A percentile compares a stretch with the other conserved stretches of the same genome.
Conservation (phyloP, 2,113 vertebrate genomes). For the Podiceps cristatus region DNA sequence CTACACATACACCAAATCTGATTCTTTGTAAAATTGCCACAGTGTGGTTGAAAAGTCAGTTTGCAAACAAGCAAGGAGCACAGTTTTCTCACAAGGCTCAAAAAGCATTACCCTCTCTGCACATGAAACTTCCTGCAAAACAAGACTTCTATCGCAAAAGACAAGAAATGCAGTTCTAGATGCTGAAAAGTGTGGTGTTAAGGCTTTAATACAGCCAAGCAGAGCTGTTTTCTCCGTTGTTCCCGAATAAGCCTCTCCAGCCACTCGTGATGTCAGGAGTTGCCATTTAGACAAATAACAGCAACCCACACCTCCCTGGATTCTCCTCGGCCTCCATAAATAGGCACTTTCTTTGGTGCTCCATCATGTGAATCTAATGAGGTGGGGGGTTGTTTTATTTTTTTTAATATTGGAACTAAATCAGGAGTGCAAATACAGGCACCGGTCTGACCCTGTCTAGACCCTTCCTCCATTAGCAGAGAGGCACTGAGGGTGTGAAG, state of each 20-base stretch:
- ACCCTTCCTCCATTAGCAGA: not conserved
- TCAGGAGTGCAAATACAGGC: not conserved
- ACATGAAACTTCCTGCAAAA: not conserved
- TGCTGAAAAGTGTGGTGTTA: not conserved
- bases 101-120: not conserved
- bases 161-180: not conserved
- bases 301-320: slow-evolving; percentile 11
- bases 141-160: not conserved
- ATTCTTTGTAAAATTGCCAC: not conserved
- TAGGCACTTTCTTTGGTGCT: slow-evolving; percentile 32
- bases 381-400: fast-evolving
- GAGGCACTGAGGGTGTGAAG: fast-evolving
- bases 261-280: slow-evolving; percentile 33
- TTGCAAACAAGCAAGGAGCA: not conserved
- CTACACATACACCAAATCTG: not conserved
- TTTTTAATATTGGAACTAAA: not conserved
- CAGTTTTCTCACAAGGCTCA: not conserved
- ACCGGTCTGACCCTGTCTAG: not conserved
- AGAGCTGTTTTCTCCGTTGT: not conserved
- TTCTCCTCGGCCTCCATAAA: slow-evolving; percentile 27
- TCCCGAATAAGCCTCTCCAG: not conserved
- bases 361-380: slow-evolving; percentile 30
- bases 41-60: not conserved
- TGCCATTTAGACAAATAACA: not conserved
- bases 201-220: not conserved